phyloP scores from a whole-genome alignment of 37 sponge, comb jelly and placozoan species.

The Bolinopsis microptera region DNA sequence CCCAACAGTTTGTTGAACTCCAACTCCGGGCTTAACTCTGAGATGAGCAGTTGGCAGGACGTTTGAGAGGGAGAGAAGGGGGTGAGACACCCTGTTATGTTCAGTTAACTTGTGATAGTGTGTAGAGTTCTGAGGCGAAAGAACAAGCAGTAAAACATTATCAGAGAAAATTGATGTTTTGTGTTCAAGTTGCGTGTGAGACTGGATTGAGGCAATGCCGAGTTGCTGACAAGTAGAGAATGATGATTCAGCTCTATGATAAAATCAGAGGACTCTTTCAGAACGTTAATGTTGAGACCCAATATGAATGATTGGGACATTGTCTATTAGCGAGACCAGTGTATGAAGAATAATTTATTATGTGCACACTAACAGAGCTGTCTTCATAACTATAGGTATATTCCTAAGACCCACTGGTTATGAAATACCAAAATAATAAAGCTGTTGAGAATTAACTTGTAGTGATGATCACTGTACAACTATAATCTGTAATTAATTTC shows the following conservation, averaged over 20 bases:
- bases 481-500: background rate
- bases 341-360: too few species aligned
- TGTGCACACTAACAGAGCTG: too few species aligned
- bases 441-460: too few species aligned
- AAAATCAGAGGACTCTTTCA: too few species aligned
- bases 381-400: too few species aligned
- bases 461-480: too few species aligned
- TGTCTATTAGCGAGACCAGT: too few species aligned
- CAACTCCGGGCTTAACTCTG: constrained; percentile 26
- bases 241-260: too few species aligned
- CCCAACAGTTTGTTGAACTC: constrained; percentile 30
- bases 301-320: too few species aligned
- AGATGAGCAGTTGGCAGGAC: constrained; percentile 31
- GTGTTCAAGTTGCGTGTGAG: background rate
- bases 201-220: background rate
- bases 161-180: background rate
- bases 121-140: background rate
- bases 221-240: background rate
- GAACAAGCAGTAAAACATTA: background rate
- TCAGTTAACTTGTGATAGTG: background rate
- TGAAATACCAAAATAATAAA: too few species aligned
- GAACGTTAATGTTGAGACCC: too few species aligned
- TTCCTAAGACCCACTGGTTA: too few species aligned
- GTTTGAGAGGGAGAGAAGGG: constrained; percentile 56
- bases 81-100: background rate